A percentile compares a stretch with the other conserved stretches of the same genome.
Conservation (phyloP, 2,888 invertebrate genomes). For the Lycophotia porphyrea region DNA sequence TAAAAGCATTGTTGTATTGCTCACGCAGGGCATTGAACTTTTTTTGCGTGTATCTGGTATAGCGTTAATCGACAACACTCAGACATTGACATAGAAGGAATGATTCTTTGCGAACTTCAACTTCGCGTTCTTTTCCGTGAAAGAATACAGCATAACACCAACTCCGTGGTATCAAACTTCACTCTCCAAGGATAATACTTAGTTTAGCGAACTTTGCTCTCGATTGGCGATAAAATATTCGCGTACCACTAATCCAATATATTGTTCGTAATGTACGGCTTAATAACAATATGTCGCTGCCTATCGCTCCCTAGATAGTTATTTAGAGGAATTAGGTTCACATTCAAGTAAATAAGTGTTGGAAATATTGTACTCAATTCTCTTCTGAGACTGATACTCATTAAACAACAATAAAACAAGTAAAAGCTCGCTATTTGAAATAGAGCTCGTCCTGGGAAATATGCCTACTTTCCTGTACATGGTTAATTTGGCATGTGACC, state of each 20-base stretch:
- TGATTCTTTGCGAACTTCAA: too few species aligned
- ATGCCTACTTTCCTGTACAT: not conserved
- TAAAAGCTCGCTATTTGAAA: not conserved
- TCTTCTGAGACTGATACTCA: not conserved
- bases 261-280: slow-evolving; percentile 41
- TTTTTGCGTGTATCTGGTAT: too few species aligned
- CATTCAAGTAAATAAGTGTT: not conserved
- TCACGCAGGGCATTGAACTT: too few species aligned
- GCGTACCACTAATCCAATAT: slow-evolving; percentile 39
- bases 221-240: slow-evolving; percentile 47
- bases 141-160: not conserved
- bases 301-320: slow-evolving; percentile 46
- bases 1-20: too few species aligned
- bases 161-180: not conserved
- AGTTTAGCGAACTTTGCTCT: slow-evolving; percentile 20
- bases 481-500: not conserved
- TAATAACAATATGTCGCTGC: slow-evolving; percentile 30
- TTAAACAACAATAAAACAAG: not conserved
- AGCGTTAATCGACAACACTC: too few species aligned
- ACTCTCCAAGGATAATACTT: slow-evolving; percentile 16
- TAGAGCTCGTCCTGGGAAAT: not conserved
- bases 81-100: too few species aligned
- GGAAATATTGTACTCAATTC: not conserved
- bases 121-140: not conserved
- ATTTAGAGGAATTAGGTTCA: slow-evolving; percentile 35